Evolutionary conservation across 2,113 vertebrate genomes (phyloP).

Genomic region (Danionella cerebrum): DNA sequence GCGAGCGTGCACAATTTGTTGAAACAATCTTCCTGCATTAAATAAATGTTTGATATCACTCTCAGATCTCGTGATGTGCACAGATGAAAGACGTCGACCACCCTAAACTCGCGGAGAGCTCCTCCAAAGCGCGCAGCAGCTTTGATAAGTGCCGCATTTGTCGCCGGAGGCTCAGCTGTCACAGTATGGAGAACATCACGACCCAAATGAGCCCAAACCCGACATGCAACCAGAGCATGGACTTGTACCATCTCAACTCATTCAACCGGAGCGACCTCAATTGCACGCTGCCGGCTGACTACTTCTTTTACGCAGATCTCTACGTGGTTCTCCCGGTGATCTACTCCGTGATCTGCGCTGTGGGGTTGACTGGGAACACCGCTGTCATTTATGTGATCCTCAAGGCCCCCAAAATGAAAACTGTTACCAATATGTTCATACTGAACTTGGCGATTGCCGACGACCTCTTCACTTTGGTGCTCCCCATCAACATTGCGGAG

Average conservation of each 20-base stretch:
- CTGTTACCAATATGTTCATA: slow-evolving; percentile 86
- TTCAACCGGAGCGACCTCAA: slow-evolving; percentile 48
- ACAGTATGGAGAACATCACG: slow-evolving; percentile 60
- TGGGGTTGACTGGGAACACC: slow-evolving; percentile 78
- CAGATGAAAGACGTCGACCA: not conserved
- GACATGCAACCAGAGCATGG: slow-evolving; percentile 54
- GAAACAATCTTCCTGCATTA: not conserved
- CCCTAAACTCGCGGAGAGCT: not conserved
- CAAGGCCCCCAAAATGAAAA: slow-evolving; percentile 86
- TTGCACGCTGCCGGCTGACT: slow-evolving; percentile 51
- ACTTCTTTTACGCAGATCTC: slow-evolving; percentile 63
- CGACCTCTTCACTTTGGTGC: slow-evolving; percentile 77
- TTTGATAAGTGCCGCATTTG: slow-evolving; percentile 2
- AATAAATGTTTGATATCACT: not conserved
- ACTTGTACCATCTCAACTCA: slow-evolving; percentile 40
- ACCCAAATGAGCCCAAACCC: not conserved
- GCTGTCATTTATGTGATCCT: slow-evolving; percentile 84
- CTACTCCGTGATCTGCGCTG: slow-evolving; percentile 77
- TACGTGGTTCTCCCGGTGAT: slow-evolving; percentile 75
- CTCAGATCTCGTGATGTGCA: slow-evolving; percentile 27
- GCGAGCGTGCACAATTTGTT: not conserved
- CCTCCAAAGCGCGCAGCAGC: not conserved
- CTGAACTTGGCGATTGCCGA: slow-evolving; percentile 82
- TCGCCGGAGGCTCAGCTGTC: not conserved
- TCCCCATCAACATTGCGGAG: slow-evolving; percentile 80